Evolutionary conservation across 2,888 invertebrate species (phyloP).

Genomic region (Mamestra brassicae): DNA sequence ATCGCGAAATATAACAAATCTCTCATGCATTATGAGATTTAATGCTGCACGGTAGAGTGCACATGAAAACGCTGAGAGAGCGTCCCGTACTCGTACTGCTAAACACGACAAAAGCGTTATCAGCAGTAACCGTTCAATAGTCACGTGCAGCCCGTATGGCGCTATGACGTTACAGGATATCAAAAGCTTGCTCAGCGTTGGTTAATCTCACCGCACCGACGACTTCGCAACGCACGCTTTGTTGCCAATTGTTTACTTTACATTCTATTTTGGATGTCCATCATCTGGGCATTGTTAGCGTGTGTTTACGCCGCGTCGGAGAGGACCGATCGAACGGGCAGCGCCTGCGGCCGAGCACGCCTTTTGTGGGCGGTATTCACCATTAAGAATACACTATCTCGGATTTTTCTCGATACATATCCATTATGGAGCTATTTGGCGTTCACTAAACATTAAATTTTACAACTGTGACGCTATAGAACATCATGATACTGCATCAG

Average conservation of each 20-base stretch:
- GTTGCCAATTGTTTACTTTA: constrained; percentile 88
- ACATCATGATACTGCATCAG: constrained; percentile 33
- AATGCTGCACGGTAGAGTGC: constrained; percentile 41
- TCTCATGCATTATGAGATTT: constrained; percentile 49
- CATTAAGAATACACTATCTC: constrained; percentile 41
- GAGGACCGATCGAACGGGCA: constrained; percentile 73
- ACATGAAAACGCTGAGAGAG: constrained; percentile 41
- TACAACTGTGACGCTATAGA: constrained; percentile 4
- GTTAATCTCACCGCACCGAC: constrained; percentile 82
- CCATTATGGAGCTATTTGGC: constrained; percentile 16
- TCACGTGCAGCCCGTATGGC: constrained; percentile 72
- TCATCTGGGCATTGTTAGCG: constrained; percentile 90
- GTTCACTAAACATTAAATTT: constrained; percentile 4
- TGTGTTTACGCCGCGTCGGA: constrained; percentile 80
- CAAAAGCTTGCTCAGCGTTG: constrained; percentile 76
- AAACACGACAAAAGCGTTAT: constrained; percentile 60
- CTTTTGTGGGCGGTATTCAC: constrained; percentile 75
- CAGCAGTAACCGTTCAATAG: constrained; percentile 58
- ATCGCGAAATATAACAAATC: constrained; percentile 46
- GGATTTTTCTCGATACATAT: constrained; percentile 29
- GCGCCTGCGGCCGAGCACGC: constrained; percentile 77
- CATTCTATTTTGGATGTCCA: constrained; percentile 89
- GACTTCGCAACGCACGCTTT: constrained; percentile 84
- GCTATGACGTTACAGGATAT: constrained; percentile 72
- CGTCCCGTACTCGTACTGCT: constrained; percentile 23